A percentile compares a stretch with the other conserved stretches of the same genome.
These are phyloP conservation scores for Xestia ashworthii DNA, from an alignment of 2,888 invertebrate species.

Conservation along the genomic window DNA sequence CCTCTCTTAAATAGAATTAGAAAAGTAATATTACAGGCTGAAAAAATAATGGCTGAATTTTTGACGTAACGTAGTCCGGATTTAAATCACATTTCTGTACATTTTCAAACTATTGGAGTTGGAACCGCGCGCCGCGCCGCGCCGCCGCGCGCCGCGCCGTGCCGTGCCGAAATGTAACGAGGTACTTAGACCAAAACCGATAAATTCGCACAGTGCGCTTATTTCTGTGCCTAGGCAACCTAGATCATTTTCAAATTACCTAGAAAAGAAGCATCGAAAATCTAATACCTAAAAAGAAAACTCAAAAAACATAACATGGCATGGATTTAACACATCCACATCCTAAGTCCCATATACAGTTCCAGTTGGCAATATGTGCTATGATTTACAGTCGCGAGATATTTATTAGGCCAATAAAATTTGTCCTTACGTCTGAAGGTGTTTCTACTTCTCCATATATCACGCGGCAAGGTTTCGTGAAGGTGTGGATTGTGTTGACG, in stretches of 20 bases:
- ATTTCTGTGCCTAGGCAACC: neutral
- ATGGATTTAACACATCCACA: no score
- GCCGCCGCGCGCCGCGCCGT: no score
- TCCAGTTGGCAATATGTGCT: slow-evolving; percentile 73
- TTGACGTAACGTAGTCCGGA: neutral
- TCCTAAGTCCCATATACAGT: slow-evolving; percentile 53
- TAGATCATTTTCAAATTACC: neutral
- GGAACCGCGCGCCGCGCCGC: no score
- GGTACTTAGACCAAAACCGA: neutral
- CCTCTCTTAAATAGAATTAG: neutral
- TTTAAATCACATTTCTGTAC: neutral
- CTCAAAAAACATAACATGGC: neutral
- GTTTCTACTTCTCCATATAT: slow-evolving; percentile 71
- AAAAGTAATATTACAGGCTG: neutral
- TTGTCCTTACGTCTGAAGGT: slow-evolving; percentile 72
- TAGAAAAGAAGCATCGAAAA: neutral
- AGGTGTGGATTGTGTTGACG: slow-evolving; percentile 21
- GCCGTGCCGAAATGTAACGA: neutral
- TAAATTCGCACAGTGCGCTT: neutral
- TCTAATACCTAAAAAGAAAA: neutral
- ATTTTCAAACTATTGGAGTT: neutral
- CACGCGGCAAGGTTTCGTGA: slow-evolving; percentile 43
- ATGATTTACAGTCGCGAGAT: slow-evolving; percentile 76
- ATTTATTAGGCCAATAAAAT: slow-evolving; percentile 82
- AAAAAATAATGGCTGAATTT: neutral